Evolutionary conservation across 1,140 invertebrate species (phyloP), one percentile per base, ranked within the genome.

Genomic region (Brevipalpus yothersi): DNA sequence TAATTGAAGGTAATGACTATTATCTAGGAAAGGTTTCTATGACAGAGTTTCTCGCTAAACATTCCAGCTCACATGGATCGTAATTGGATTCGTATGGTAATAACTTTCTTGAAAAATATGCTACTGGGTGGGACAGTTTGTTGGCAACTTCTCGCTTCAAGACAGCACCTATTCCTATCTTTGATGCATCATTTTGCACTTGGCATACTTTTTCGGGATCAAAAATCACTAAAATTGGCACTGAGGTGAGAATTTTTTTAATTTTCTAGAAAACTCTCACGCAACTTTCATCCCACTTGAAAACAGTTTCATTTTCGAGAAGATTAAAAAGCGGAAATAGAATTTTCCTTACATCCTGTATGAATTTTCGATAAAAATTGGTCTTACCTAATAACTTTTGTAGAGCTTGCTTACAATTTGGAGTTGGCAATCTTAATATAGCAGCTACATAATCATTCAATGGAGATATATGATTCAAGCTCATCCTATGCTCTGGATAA

Each of bases 281-380:
- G 10, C 21, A 1, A 8, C 2, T 10, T 3, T 41, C 0, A 12
- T 7, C 5, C 55, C 55, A 56, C n/a, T 56, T 0, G 41, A 56
- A 56, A 0, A 4, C 4, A 4, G 10, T 9, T 11, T 56, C 17
- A 10, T 56, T 41, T 3, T 12, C 4, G 0, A 43, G 56, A 31
- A 71, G 56, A 2, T 64, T 41, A 49, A 66, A 63, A 31, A 74
- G 61, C 9, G 71, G 72, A 12, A 63, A 57, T 31, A 69, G 63
- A 15, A 69, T 58, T n/a, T 62, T 56, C 1, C 70, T 66, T 19
- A 71, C 68, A 57, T 70, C 68, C 7, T 62, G 66, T 11, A 73
- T 66, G 59, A 76, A 75, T 49, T 68, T 66, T 1, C 67, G 63
- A 63, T 76, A 76, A 64, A 71, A 76, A 40, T 67, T 66, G 2